Percentiles rank a stretch among this genome's conserved stretches.
These are phyloP conservation scores for Ophioninae sp. DNA, from an alignment of 2,888 invertebrate genomes.

Conservation along the genomic window DNA sequence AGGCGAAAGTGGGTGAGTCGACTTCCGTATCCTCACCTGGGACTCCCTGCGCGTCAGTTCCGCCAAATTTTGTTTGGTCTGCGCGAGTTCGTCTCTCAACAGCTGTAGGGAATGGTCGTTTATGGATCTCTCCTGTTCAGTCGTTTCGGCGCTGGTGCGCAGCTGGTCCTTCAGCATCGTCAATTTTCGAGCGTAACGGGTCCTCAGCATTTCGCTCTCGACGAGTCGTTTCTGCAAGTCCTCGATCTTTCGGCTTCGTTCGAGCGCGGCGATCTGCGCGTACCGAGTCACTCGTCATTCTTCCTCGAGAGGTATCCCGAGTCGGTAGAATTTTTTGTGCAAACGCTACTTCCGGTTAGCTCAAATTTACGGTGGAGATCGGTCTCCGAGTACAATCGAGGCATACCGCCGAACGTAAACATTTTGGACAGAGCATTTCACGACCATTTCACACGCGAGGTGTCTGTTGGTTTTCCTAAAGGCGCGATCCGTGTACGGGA, in stretches of 20 bases:
- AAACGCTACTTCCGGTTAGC: neutral
- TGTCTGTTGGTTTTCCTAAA: no score
- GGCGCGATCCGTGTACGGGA: no score
- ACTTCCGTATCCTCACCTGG: constrained; percentile 81
- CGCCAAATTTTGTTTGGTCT: constrained; percentile 88
- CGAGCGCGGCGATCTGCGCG: constrained; percentile 89
- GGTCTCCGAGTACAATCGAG: neutral
- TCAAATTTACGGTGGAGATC: neutral
- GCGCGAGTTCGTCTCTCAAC: constrained; percentile 88
- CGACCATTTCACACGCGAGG: neutral
- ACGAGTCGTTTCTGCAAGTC: constrained; percentile 91
- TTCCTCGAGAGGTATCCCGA: no score
- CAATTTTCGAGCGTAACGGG: constrained; percentile 88
- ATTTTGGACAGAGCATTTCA: neutral
- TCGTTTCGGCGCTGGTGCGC: constrained; percentile 85
- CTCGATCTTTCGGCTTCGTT: constrained; percentile 91
- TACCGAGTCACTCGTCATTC: no score
- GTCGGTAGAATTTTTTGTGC: no score
- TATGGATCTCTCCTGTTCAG: constrained; percentile 86
- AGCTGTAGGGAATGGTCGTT: constrained; percentile 87
- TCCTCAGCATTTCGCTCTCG: constrained; percentile 90
- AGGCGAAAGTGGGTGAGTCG: no score
- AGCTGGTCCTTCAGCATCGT: constrained; percentile 88
- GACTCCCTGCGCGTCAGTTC: constrained; percentile 88
- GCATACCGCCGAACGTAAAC: neutral